Conservation (phyloP, 2,797 vertebrate genomes). For the Gastrophryne carolinensis region DNA sequence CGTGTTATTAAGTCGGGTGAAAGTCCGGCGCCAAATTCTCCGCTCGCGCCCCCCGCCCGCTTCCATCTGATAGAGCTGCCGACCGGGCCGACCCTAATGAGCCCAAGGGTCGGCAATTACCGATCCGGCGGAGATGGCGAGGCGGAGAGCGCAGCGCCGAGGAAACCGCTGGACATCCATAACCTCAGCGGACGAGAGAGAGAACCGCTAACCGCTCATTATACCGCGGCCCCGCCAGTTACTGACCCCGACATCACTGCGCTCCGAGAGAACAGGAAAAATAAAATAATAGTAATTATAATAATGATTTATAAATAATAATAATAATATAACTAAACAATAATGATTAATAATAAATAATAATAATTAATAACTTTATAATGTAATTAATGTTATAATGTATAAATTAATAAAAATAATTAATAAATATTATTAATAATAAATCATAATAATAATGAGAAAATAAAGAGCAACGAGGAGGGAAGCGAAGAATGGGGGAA, state of each 20-base stretch:
- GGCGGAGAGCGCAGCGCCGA: background rate
- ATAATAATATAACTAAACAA: too few relatives aligned
- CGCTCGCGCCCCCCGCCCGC: too few relatives aligned
- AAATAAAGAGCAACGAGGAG: background rate
- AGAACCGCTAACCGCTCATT: background rate
- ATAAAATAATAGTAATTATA: background rate
- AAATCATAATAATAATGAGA: background rate
- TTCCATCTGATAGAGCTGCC: too few relatives aligned
- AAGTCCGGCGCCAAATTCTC: background rate
- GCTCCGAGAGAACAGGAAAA: background rate
- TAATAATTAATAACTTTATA: too few relatives aligned
- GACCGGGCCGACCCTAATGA: too few relatives aligned
- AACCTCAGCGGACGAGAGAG: background rate
- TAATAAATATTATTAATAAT: too few relatives aligned
- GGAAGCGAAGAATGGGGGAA: too few relatives aligned
- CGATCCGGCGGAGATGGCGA: background rate
- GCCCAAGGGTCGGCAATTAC: background rate
- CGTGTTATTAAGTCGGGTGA: conserved; percentile 16
- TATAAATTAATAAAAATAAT: too few relatives aligned
- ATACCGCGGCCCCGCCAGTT: background rate
- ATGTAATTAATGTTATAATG: too few relatives aligned
- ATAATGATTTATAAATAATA: too few relatives aligned
- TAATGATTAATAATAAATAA: too few relatives aligned
- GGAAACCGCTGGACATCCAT: too few relatives aligned
- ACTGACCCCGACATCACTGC: background rate